Conservation (phyloP, 2,888 invertebrate genomes). For the Steinernema carpocapsae region DNA sequence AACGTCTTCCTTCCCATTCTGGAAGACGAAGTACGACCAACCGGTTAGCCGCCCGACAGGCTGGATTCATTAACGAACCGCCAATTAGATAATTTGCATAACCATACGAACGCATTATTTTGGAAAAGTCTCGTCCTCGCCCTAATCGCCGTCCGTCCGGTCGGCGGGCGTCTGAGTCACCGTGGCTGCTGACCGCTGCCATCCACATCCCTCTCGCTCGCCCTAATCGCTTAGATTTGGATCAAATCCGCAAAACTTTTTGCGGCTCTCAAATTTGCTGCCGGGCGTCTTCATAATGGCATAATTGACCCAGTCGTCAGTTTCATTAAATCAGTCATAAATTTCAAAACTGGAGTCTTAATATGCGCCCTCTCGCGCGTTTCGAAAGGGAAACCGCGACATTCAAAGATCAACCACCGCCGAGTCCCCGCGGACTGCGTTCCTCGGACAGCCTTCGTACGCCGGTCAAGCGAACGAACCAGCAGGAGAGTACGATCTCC, state of each 20-base stretch:
- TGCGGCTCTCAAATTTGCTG: conserved; percentile 6
- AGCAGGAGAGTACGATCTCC: background rate
- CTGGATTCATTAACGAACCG: conserved; percentile 28
- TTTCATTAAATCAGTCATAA: conserved; percentile 32
- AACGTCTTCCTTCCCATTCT: background rate
- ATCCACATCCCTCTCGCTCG: background rate
- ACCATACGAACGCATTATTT: background rate
- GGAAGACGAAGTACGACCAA: conserved; percentile 2
- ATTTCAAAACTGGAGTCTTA: conserved; percentile 30
- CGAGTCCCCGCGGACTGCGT: too few species aligned
- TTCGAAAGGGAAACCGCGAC: conserved; percentile 4
- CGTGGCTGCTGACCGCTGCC: background rate
- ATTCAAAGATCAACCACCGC: background rate
- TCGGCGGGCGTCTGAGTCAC: background rate
- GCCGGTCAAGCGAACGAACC: too few species aligned
- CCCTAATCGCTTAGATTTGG: conserved; percentile 21
- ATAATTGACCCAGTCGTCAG: conserved; percentile 34
- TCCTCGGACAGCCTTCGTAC: too few species aligned
- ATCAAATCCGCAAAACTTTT: conserved; percentile 28
- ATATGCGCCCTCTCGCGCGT: background rate
- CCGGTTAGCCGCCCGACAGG: conserved; percentile 22
- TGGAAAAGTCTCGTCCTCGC: background rate
- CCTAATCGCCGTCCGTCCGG: background rate
- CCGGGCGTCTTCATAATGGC: conserved; percentile 23
- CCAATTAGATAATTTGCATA: conserved; percentile 33